These are phyloP conservation scores for Vidua chalybeata DNA, from an alignment of 2,113 vertebrate species.

Conservation along the genomic window DNA sequence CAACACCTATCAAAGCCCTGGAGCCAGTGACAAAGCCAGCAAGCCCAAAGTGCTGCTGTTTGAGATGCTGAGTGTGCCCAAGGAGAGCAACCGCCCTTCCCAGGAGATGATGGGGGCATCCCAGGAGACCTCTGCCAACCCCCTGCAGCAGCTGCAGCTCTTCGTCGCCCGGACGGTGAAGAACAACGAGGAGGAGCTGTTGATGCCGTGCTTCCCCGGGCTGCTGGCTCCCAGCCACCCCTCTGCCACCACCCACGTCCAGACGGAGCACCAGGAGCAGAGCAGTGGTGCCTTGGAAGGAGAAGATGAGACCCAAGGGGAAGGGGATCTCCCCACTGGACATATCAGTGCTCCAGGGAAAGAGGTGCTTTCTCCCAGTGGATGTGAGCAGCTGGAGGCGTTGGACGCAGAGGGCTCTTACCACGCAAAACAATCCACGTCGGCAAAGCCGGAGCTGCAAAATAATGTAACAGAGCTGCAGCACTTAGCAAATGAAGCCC, in stretches of 20 bases:
- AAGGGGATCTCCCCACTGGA: background rate
- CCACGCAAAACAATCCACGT: background rate
- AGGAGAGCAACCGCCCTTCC: background rate
- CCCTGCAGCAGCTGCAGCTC: constrained; percentile 70
- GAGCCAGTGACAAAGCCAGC: background rate
- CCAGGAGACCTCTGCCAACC: constrained; percentile 31
- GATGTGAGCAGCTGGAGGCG: background rate
- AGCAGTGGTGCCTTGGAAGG: background rate
- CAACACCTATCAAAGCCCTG: background rate
- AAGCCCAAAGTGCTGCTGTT: constrained; percentile 16
- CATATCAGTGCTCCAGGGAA: background rate
- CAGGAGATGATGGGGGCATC: background rate
- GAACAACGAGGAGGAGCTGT: constrained; percentile 59
- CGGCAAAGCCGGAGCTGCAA: background rate
- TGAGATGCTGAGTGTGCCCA: constrained; percentile 21
- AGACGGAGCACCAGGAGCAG: background rate
- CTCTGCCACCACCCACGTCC: background rate
- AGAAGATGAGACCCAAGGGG: background rate
- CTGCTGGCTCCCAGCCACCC: background rate
- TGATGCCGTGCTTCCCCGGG: constrained; percentile 8
- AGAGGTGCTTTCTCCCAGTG: background rate
- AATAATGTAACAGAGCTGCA: background rate
- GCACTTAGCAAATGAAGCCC: background rate
- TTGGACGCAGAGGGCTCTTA: background rate
- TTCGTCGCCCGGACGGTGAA: constrained; percentile 66